Base-by-base conservation (phyloP, 35 echinoderm and acorn worm species). In the Strongylocentrotus purpuratus region DNA sequence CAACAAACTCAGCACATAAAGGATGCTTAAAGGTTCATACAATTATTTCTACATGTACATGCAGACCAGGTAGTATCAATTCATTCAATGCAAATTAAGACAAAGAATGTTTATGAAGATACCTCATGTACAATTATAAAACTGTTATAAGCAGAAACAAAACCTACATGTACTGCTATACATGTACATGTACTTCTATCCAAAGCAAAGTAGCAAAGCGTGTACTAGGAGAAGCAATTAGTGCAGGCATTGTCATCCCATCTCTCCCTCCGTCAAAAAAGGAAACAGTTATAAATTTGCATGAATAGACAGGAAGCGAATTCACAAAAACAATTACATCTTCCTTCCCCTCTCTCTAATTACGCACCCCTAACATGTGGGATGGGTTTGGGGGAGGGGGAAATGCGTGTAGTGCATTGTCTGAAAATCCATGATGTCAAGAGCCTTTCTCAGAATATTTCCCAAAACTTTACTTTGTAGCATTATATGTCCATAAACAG, bases 271-370 rank as follows among this genome's bases (percentile, higher is more conserved):
- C 87, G 8, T 46, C 33, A 45, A 89, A 89, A 88, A 89, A 89
- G 87, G 87, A 89, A 89, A 46, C 87, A 46, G 45, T 46, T 33
- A 89, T 89, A 33, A 89, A 46, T 45, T 33, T 45, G 87, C 32
- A 46, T 89, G 87, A 89, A 89, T 89, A 45, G 87, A 89, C 87
- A 89, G 87, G 87, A 89, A 89, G 87, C 87, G 65, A n/a, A 18
- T 89, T 89, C 87, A 89, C 87, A 89, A 89, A 89, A 89, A 46
- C 87, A 89, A 89, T 89, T 89, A 89, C 45, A 33, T 89, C 33
- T 89, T 89, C 87, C 87, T 45, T 89, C 87, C 87, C 41, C 87
- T 89, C 45, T 5, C 87, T 45, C 87, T 89, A 89, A 45, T 46
- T 46, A 33, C 87, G 33, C 87, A 33, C 87, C 87, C 87, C 33